Evolutionary conservation across 35 echinoderm and acorn worm genomes (phyloP).

Genomic region (Patiria miniata): DNA sequence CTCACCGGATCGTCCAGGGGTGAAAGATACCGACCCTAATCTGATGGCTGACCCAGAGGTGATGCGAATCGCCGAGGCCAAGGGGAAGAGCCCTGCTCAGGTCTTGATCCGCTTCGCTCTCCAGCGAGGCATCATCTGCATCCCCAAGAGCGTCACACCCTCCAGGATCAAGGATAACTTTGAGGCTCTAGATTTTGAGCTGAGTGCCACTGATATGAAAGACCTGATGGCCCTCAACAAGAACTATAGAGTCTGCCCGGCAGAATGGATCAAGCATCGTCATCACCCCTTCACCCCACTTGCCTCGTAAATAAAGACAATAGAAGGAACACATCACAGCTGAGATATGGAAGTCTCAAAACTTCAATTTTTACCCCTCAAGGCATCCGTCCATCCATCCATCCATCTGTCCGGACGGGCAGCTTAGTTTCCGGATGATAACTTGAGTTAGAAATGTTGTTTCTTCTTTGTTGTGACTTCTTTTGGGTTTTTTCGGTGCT

Average conservation of each 20-base stretch:
- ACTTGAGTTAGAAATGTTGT: too few relatives aligned
- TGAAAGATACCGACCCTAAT: constrained; percentile 75
- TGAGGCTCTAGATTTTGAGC: constrained; percentile 84
- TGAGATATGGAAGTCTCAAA: too few relatives aligned
- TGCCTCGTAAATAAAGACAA: too few relatives aligned
- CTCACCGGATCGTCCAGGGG: constrained; percentile 81
- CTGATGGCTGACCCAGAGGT: constrained; percentile 86
- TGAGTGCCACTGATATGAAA: constrained; percentile 62
- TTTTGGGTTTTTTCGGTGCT: too few relatives aligned
- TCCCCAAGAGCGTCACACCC: constrained; percentile 96
- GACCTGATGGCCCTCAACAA: constrained; percentile 45
- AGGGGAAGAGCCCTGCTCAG: constrained; percentile 89
- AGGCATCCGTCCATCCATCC: too few relatives aligned
- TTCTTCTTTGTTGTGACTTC: too few relatives aligned
- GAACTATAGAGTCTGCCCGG: constrained; percentile 63
- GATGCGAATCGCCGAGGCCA: constrained; percentile 69
- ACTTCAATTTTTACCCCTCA: too few relatives aligned
- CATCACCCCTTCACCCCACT: too few relatives aligned
- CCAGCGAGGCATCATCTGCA: constrained; percentile 62
- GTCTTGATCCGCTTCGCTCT: constrained; percentile 81
- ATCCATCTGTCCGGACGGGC: too few relatives aligned
- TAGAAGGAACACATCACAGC: too few relatives aligned
- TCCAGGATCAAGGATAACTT: constrained; percentile 83
- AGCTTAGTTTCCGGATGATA: too few relatives aligned
- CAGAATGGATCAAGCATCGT: too few relatives aligned